These are phyloP conservation scores for Pyrocephalus nanus DNA, from an alignment of 2,797 vertebrate species.

Conservation along the genomic window DNA sequence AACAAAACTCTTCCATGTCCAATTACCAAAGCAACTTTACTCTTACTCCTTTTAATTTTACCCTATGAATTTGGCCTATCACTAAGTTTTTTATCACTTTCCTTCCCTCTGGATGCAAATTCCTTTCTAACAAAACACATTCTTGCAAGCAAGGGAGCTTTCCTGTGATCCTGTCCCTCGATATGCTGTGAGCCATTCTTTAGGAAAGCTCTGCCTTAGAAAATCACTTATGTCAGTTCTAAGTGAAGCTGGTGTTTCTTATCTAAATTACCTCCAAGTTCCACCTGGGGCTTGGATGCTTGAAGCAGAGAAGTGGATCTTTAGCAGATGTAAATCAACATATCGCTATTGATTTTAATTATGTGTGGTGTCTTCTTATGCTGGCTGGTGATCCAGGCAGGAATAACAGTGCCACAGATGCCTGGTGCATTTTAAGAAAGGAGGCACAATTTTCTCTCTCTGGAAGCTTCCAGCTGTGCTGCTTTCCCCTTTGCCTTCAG, in stretches of 20 bases:
- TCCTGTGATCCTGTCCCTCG: not conserved
- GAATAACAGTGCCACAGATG: not conserved
- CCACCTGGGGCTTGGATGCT: not conserved
- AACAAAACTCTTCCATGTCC: not conserved
- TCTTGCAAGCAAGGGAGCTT: not conserved
- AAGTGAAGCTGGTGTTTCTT: not conserved
- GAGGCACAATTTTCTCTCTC: not conserved
- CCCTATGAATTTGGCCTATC: not conserved
- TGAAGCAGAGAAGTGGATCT: not conserved
- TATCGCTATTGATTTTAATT: not conserved
- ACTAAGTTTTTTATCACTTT: not conserved
- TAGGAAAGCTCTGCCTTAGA: not conserved
- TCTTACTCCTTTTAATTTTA: not conserved
- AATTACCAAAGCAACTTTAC: not conserved
- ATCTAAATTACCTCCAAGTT: conserved; percentile 2
- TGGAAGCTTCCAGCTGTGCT: not conserved
- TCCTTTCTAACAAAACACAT: not conserved
- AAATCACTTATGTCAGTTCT: not conserved
- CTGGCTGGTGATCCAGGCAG: not conserved
- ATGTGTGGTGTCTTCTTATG: not conserved
- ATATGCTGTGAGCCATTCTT: not conserved
- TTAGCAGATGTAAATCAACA: not conserved
- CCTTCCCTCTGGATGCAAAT: not conserved
- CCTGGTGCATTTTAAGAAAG: not conserved
- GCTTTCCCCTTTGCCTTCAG: not conserved